Conservation (phyloP, 2,888 invertebrate species). For the Cynaeus angustus region DNA sequence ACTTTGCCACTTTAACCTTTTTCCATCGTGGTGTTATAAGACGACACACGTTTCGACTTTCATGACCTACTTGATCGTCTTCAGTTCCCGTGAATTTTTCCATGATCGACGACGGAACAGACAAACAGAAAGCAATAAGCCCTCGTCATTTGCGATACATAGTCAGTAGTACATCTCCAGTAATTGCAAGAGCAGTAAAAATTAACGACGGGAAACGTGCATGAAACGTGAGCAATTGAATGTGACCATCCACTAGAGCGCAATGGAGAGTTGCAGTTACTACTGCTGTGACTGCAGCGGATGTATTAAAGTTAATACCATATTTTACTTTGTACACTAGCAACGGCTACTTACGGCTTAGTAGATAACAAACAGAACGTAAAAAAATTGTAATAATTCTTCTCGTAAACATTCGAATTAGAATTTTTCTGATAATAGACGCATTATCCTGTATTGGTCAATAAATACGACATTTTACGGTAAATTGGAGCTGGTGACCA, state of each 20-base stretch:
- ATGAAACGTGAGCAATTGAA: constrained; percentile 70
- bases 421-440: constrained; percentile 49
- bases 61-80: too few relatives aligned
- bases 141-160: constrained; percentile 59
- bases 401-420: constrained; percentile 46
- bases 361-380: constrained; percentile 20
- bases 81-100: too few relatives aligned
- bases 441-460: constrained; percentile 49
- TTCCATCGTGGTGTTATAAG: too few relatives aligned
- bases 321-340: constrained; percentile 59
- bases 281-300: constrained; percentile 53
- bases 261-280: constrained; percentile 58
- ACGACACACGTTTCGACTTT: too few relatives aligned
- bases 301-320: constrained; percentile 66
- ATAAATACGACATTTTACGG: constrained; percentile 52
- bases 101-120: too few relatives aligned
- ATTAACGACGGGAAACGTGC: constrained; percentile 71
- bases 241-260: constrained; percentile 67
- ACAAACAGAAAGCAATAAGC: constrained; percentile 51
- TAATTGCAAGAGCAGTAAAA: constrained; percentile 70
- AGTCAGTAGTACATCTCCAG: constrained; percentile 60
- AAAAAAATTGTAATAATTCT: constrained; percentile 35
- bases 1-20: too few relatives aligned
- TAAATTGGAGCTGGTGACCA: constrained; percentile 49
- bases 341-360: constrained; percentile 55